phyloP scores from a whole-genome alignment of 2,113 vertebrate genomes.

The Tiliqua scincoides region DNA sequence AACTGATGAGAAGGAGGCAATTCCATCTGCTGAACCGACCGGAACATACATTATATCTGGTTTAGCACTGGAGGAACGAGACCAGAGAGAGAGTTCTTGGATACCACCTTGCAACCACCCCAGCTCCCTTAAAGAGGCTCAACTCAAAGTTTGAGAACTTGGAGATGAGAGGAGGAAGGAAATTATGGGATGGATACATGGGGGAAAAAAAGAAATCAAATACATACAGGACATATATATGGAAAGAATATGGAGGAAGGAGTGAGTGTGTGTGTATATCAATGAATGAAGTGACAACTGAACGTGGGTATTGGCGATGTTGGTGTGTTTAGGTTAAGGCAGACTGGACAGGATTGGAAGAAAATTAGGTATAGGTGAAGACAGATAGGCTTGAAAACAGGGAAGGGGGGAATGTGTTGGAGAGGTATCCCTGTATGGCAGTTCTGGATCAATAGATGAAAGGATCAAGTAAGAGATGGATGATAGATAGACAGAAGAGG shows the following conservation, averaged over 20 bases:
- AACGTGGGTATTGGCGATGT: neutral
- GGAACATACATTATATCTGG: neutral
- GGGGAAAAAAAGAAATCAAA: neutral
- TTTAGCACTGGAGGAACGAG: neutral
- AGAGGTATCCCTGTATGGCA: neutral
- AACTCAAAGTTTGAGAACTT: neutral
- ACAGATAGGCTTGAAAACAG: neutral
- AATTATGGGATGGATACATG: neutral
- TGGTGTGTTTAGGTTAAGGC: neutral
- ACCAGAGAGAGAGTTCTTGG: neutral
- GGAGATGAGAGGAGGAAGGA: neutral
- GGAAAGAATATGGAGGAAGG: neutral
- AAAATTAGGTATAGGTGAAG: neutral
- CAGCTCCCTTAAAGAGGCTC: neutral
- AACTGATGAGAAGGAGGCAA: neutral
- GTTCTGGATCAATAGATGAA: neutral
- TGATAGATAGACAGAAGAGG: neutral
- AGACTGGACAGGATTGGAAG: neutral
- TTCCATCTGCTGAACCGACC: neutral
- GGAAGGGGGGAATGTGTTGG: neutral
- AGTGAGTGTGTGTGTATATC: neutral
- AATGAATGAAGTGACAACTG: neutral
- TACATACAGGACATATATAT: neutral
- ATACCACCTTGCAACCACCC: too few relatives aligned
- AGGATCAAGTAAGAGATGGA: neutral